Evolutionary conservation across 2,888 invertebrate genomes (phyloP).

Genomic region (Tineola bisselliella): DNA sequence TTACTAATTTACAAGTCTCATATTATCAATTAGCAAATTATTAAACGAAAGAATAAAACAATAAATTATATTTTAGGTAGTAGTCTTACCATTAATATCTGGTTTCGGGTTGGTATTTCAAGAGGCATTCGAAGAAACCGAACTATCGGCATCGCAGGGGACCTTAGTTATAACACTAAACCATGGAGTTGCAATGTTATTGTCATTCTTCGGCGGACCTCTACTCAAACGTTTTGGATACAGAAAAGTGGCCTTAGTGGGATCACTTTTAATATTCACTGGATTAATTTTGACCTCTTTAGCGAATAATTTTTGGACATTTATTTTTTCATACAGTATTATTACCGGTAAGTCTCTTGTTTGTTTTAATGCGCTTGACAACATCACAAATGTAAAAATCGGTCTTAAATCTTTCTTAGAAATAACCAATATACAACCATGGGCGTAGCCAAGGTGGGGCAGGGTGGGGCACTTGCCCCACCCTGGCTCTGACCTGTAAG

Average conservation of each 20-base stretch:
- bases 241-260: conserved; percentile 70
- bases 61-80: conserved; percentile 40
- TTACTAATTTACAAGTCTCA: no score
- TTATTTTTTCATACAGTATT: conserved; percentile 73
- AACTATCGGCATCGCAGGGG: conserved; percentile 69
- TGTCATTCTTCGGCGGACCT: conserved; percentile 73
- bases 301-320: conserved; percentile 64
- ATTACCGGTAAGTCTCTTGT: conserved; percentile 78
- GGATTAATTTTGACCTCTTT: conserved; percentile 71
- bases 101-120: conserved; percentile 75
- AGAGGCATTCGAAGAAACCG: conserved; percentile 66
- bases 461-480: no score
- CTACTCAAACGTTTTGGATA: conserved; percentile 70
- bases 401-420: no score
- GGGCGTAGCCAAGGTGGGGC: no score
- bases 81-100: conserved; percentile 69
- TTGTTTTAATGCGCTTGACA: no score
- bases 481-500: no score
- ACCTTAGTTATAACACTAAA: conserved; percentile 73
- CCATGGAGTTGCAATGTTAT: conserved; percentile 73
- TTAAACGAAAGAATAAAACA: conserved; percentile 8
- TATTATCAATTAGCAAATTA: no score
- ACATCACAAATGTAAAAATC: no score
- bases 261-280: conserved; percentile 59
- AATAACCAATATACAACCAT: no score